phyloP scores from a whole-genome alignment of 2,888 invertebrate genomes.

The Thelaira solivaga region DNA sequence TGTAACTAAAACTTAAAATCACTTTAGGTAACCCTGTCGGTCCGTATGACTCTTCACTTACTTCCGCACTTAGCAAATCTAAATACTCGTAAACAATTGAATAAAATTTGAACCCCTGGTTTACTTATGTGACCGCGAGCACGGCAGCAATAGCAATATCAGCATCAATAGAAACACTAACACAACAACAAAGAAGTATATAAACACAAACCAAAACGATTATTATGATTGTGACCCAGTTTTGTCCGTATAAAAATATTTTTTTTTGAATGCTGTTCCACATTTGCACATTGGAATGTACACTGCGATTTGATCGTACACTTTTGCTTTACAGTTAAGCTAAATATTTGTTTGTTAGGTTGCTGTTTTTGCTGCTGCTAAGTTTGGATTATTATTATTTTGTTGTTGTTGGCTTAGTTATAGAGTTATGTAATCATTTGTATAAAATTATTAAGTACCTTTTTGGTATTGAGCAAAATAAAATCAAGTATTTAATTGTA shows the following conservation, averaged over 20 bases:
- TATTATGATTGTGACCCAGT: constrained; percentile 61
- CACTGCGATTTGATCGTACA: constrained; percentile 48
- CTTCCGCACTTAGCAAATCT: too few relatives aligned
- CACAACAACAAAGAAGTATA: background rate
- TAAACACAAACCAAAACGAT: constrained; percentile 37
- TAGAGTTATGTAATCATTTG: constrained; percentile 42
- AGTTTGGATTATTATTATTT: constrained; percentile 13
- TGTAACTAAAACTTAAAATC: too few relatives aligned
- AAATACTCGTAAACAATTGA: too few relatives aligned
- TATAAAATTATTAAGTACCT: constrained; percentile 49
- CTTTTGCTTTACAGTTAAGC: constrained; percentile 26
- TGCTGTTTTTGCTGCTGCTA: constrained; percentile 15
- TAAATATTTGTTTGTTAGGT: constrained; percentile 9
- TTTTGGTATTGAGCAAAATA: constrained; percentile 38
- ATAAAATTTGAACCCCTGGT: too few relatives aligned
- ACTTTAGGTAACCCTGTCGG: too few relatives aligned
- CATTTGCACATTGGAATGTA: constrained; percentile 61
- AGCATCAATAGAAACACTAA: constrained; percentile 6
- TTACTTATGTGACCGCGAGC: too few relatives aligned
- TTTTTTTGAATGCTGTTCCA: constrained; percentile 62
- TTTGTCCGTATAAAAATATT: constrained; percentile 54
- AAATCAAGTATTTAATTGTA: background rate
- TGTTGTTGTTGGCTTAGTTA: constrained; percentile 11
- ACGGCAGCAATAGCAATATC: background rate
- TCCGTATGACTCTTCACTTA: too few relatives aligned